Evolutionary conservation across 1,140 invertebrate species (phyloP), one percentile per base, ranked within the genome.

Genomic region (Alviniconcha marisindica): DNA sequence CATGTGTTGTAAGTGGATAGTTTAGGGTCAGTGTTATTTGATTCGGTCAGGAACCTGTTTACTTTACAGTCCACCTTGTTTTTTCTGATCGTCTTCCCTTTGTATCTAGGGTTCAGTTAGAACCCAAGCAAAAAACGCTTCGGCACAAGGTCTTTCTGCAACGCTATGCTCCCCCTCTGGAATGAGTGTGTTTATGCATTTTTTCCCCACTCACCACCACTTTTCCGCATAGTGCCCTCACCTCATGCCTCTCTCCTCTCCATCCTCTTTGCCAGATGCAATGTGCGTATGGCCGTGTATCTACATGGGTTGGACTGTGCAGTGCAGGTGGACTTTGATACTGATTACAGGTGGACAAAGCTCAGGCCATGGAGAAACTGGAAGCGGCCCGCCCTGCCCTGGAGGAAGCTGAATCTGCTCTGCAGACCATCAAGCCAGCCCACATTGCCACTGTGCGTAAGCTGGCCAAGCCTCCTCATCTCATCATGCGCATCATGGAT

Each of bases 401-500:
- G 54, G 96, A 97, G 93, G 97, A 98, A 94, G 98, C 98, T 1
- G 98, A 99, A 94, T 95, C 96, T 60, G 98, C 98, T 7, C 94
- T 99, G 31, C 88, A 91, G 89, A 99, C 98, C 0, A 99, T 99
- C 81, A 99, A 99, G 93, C 97, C 97, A 82, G 97, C 98, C 4
- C 98, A 99, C 91, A 99, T 99, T 88, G 85, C 93, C 38, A 93
- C 93, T 90, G 97, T 99, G 0, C 94, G 98, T 86, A 99, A 99
- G 94, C 92, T 99, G 73, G 98, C 97, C 24, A 95, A 98, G 88
- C 98, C 98, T 5, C 98, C 98, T 14, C 98, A 99, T 94, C 94
- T 99, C 0, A 99, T 99, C 87, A 99, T 99, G 98, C 95, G 98
- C 86, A 99, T 99, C 85, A 99, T 99, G 98, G 98, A 99, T 90